Evolutionary conservation across 2,797 vertebrate species (phyloP), one percentile per base, ranked within the genome.

Genomic region (Pampus argenteus): DNA sequence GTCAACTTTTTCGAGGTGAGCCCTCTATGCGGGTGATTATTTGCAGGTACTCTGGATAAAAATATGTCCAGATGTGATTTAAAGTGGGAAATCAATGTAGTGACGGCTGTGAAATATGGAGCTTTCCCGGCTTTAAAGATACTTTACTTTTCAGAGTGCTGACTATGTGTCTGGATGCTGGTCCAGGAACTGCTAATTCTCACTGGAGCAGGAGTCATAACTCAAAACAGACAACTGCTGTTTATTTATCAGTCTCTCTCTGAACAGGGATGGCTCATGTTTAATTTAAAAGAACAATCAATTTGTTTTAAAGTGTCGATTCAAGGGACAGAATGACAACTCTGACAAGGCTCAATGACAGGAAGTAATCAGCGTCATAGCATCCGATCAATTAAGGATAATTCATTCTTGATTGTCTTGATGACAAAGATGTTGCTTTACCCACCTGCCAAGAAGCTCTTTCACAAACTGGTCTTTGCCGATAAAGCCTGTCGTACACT

Each of bases 361-460:
- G 72, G 83, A 83, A 63, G 58, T 69, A 81, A 81, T 84, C 76
- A 74, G 54, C 31, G 29, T 17, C 49, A 26, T 14, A 31, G 49
- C 52, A 26, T 73, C 47, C 22, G 14, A 83, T 82, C 55, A 75
- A 72, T 71, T 81, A 57, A 45, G 15, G 8, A 61, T 40, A 55
- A 72, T 60, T 71, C 15, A 74, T 67, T 29, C 38, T 57, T 54
- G 25, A 65, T 51, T 56, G 56, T 59, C 61, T 66, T 47, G 10
- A 54, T 56, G 34, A 62, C 25, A 42, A 36, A 57, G 40, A 42
- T 22, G 26, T n/a, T 52, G 36, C 20, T 82, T 47, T 49, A 88
- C 91, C 26, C 90, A 97, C 97, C 97, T 97, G 94, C 92, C 95
- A 44, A 97, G 90, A 76, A 97, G 93, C 74, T 98, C 96, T 17